Percentiles rank a stretch among this genome's conserved stretches.
Evolutionary conservation across 1,140 invertebrate species (phyloP).

Genomic region (Oreohelix idahoensis): DNA sequence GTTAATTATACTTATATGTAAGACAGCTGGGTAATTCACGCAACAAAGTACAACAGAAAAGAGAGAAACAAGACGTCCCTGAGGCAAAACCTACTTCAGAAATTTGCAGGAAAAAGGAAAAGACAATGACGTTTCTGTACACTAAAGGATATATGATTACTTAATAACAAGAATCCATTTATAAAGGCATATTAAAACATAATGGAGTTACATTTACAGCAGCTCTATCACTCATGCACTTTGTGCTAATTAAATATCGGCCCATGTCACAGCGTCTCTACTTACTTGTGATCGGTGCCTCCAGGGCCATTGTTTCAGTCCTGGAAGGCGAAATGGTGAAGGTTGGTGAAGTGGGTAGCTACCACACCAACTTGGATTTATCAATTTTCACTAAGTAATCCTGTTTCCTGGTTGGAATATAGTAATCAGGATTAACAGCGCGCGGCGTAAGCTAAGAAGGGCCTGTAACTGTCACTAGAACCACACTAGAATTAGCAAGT

Average conservation of each 20-base stretch:
- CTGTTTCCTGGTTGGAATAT: neutral
- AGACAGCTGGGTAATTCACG: no score
- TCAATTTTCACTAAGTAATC: neutral
- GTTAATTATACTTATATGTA: no score
- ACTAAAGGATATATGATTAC: no score
- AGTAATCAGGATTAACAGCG: neutral
- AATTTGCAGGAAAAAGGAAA: no score
- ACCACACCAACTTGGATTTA: neutral
- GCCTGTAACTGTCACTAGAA: neutral
- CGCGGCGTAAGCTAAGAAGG: neutral
- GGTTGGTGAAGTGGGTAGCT: neutral
- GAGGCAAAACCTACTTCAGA: no score
- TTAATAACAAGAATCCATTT: no score
- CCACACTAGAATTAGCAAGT: neutral
- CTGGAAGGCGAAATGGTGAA: slow-evolving; percentile 37
- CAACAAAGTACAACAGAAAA: no score
- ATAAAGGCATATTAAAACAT: no score
- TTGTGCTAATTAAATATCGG: neutral
- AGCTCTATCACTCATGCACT: neutral
- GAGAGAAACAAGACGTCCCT: no score
- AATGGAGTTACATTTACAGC: no score
- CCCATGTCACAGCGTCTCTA: neutral
- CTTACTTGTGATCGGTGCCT: slow-evolving; percentile 42
- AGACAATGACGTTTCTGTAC: no score
- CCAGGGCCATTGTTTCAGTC: slow-evolving; percentile 36